Conservation (phyloP, 2,888 invertebrate species). For the Oegoconia quadripuncta region DNA sequence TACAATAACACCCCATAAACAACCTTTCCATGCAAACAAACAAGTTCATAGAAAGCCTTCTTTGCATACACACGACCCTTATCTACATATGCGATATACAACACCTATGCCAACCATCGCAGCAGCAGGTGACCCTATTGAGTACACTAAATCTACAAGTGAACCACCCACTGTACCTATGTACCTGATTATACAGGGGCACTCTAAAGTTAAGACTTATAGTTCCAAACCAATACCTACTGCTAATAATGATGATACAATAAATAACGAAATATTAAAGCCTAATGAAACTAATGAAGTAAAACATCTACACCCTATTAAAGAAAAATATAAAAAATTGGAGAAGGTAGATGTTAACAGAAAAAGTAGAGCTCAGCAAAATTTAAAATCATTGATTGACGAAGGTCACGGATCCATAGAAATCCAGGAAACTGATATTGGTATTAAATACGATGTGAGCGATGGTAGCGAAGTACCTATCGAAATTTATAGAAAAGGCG, state of each 20-base stretch:
- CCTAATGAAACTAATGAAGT: slow-evolving; percentile 73
- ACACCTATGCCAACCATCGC: slow-evolving; percentile 74
- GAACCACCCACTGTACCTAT: slow-evolving; percentile 80
- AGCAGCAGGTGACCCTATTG: slow-evolving; percentile 51
- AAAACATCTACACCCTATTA: slow-evolving; percentile 76
- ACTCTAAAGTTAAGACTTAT: slow-evolving; percentile 92
- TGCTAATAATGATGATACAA: slow-evolving; percentile 49
- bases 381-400: slow-evolving; percentile 58
- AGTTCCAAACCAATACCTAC: slow-evolving; percentile 78
- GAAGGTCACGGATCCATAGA: slow-evolving; percentile 71
- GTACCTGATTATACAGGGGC: slow-evolving; percentile 91
- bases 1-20: slow-evolving; percentile 31
- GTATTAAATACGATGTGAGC: slow-evolving; percentile 78
- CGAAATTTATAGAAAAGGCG: slow-evolving; percentile 80
- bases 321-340: slow-evolving; percentile 51
- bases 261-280: slow-evolving; percentile 74
- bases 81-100: slow-evolving; percentile 66
- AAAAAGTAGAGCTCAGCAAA: slow-evolving; percentile 50
- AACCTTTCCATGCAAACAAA: slow-evolving; percentile 43
- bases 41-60: slow-evolving; percentile 36
- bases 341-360: slow-evolving; percentile 40
- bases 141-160: slow-evolving; percentile 43
- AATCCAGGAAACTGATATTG: slow-evolving; percentile 78
- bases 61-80: slow-evolving; percentile 57
- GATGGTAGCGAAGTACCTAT: slow-evolving; percentile 71